Conservation (phyloP, 2,888 invertebrate species). For the Cryptus viduatorius region DNA sequence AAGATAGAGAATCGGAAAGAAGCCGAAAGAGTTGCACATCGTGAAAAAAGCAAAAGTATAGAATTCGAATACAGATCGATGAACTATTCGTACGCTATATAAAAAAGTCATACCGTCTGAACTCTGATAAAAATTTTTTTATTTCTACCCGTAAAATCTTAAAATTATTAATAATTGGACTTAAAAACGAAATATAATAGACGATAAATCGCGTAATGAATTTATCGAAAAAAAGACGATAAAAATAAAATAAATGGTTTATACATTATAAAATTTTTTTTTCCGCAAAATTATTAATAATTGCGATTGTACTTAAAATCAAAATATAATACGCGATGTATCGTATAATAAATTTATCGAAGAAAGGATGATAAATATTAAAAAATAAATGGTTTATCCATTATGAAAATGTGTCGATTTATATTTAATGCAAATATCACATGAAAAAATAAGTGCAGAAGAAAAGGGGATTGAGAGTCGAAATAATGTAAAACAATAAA, state of each 20-base stretch:
- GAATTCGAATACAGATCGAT: slow-evolving; percentile 54
- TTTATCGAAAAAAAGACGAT: too few relatives aligned
- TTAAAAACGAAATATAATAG: background rate
- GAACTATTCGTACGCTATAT: background rate
- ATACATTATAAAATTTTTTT: background rate
- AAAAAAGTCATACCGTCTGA: background rate
- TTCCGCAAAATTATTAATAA: background rate
- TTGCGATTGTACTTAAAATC: background rate
- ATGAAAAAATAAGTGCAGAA: background rate
- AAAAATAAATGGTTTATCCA: background rate
- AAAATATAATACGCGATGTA: background rate
- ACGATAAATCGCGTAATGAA: too few relatives aligned
- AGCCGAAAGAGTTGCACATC: slow-evolving; percentile 33
- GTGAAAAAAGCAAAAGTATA: slow-evolving; percentile 10
- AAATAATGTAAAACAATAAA: slow-evolving; percentile 54
- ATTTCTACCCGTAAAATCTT: background rate
- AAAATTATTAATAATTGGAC: background rate
- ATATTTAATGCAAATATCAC: background rate
- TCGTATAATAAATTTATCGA: background rate
- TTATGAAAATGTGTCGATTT: background rate
- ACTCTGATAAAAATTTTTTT: background rate
- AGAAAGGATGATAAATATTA: background rate
- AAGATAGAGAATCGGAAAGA: slow-evolving; percentile 21
- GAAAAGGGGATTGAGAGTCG: slow-evolving; percentile 30
- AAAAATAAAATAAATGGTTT: background rate